Evolutionary conservation across 1,140 invertebrate genomes (phyloP).

Genomic region (Myzus persicae): DNA sequence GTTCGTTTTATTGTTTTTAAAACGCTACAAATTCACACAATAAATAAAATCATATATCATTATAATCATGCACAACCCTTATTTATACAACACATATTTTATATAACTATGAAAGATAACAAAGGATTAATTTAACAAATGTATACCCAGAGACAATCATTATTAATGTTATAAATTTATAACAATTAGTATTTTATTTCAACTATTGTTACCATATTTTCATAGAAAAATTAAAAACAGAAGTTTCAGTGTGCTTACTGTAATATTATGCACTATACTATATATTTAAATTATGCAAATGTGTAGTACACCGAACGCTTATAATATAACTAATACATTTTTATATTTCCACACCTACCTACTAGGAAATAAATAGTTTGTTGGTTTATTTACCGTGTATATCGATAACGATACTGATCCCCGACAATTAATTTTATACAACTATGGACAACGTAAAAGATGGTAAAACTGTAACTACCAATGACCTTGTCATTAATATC

Average conservation of each 20-base stretch:
- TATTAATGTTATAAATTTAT: conserved; percentile 26
- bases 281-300: neutral
- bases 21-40: neutral
- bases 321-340: neutral
- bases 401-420: too few species aligned
- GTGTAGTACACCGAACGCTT: neutral
- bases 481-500: too few species aligned
- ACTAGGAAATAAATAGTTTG: neutral
- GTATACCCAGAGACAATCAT: neutral
- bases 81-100: conserved; percentile 1
- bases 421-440: too few species aligned
- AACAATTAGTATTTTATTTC: conserved; percentile 1
- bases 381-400: too few species aligned
- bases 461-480: too few species aligned
- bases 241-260: neutral
- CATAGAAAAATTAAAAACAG: neutral
- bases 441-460: too few species aligned
- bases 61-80: conserved; percentile 13
- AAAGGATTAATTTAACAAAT: conserved; percentile 14
- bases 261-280: neutral
- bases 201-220: conserved; percentile 6
- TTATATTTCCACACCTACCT: neutral
- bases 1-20: conserved; percentile 39
- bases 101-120: conserved; percentile 7
- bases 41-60: conserved; percentile 36